These are phyloP conservation scores for Lepidochrysops patricia DNA, from an alignment of 2,888 invertebrate species.

Conservation along the genomic window DNA sequence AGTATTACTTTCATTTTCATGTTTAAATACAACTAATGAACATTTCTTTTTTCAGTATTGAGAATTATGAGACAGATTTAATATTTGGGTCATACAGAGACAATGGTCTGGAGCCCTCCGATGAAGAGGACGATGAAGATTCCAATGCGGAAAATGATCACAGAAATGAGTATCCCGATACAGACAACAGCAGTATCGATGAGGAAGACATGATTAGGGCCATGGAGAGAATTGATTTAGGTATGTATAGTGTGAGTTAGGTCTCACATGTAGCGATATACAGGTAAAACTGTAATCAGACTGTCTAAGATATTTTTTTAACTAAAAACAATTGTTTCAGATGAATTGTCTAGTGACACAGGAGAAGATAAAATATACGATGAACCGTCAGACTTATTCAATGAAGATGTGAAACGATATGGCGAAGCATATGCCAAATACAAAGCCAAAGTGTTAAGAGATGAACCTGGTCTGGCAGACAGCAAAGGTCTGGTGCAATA, in stretches of 20 bases:
- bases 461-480: conserved; percentile 33
- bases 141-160: conserved; percentile 87
- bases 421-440: conserved; percentile 80
- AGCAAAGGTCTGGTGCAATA: conserved; percentile 40
- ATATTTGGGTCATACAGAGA: conserved; percentile 46
- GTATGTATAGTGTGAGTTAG: conserved; percentile 28
- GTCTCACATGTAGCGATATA: not conserved
- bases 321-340: conserved; percentile 30
- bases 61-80: conserved; percentile 52
- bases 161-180: conserved; percentile 86
- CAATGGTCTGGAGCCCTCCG: conserved; percentile 35
- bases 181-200: conserved; percentile 76
- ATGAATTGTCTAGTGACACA: conserved; percentile 64
- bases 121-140: conserved; percentile 71
- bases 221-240: conserved; percentile 60
- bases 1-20: too few relatives aligned
- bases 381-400: conserved; percentile 41
- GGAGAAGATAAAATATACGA: conserved; percentile 62
- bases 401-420: conserved; percentile 74
- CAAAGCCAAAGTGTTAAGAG: conserved; percentile 66
- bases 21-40: too few relatives aligned
- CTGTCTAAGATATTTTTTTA: too few relatives aligned
- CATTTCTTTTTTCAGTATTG: conserved; percentile 46
- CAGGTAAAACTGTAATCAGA: too few relatives aligned
- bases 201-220: conserved; percentile 77